Base-by-base conservation (phyloP, 2,797 vertebrate species). In the Hipposideros larvatus region DNA sequence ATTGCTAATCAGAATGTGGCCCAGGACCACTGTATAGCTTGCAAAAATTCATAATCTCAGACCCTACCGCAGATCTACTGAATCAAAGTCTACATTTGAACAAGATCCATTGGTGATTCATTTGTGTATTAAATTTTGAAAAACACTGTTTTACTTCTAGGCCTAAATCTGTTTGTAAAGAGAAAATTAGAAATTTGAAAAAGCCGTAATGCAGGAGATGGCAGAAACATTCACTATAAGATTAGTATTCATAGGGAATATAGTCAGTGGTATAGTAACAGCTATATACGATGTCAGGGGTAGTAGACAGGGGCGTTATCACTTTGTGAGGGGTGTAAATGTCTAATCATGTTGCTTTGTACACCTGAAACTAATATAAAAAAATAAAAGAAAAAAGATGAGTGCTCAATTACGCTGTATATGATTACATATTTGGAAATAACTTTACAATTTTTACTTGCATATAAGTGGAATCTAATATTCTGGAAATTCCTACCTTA, bases 381-480 rank as follows among this genome's bases (percentile, higher is more conserved):
- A 51, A 51, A 51, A 51, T 51, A 51, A 51, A 51, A 51, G 48
- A 51, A 51, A 51, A 51, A 31, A 63, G 21, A 31, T 92, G 48
- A 84, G 73, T n/a, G 59, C 34, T 96, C 51, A 91, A 11, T 97
- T 94, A 51, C 4, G 1, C 24, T 93, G 22, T 77, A 18, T 86
- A 74, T 37, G 55, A 84, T 61, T 79, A 87, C 7, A 77, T 88
- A 90, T 82, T 97, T 94, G 43, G 51, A 92, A 97, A 95, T 89
- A 90, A 83, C 87, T 93, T 94, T 92, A 77, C 65, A 82, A 10
- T 55, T 82, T 90, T 78, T 86, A 41, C 24, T 57, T 89, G 16
- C 31, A 59, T 37, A 75, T 61, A 91, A 37, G 53, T 90, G 66
- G 77, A 34, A 34, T 79, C 26, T 80, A 82, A 70, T 95, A 80